Percentiles rank a stretch among this genome's conserved stretches.
Conservation (phyloP, 2,888 invertebrate species). For the Yponomeuta sedellus region DNA sequence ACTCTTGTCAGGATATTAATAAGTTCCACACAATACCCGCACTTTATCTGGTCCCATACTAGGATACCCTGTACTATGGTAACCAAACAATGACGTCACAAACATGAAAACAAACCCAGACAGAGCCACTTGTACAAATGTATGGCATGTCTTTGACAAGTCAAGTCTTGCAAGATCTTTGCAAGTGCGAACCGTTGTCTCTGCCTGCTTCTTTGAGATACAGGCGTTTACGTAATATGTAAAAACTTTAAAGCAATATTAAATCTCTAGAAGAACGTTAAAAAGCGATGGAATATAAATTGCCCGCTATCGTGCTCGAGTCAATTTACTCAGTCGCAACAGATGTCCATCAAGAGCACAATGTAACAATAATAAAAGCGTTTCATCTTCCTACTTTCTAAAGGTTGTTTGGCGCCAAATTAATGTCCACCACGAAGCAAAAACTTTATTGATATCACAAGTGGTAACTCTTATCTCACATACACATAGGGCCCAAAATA, state of each 20-base stretch:
- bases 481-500: neutral
- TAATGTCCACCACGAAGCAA: neutral
- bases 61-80: too few species aligned
- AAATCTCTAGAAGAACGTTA: neutral
- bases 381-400: neutral
- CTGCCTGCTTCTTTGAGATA: too few species aligned
- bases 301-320: neutral
- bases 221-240: too few species aligned
- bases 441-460: neutral
- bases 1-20: too few species aligned
- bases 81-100: too few species aligned
- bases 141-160: too few species aligned
- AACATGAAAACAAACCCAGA: too few species aligned
- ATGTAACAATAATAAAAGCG: neutral
- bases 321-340: neutral
- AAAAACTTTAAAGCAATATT: neutral
- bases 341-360: neutral
- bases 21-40: too few species aligned
- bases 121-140: too few species aligned
- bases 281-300: neutral
- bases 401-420: neutral
- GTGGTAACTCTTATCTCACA: neutral
- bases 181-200: too few species aligned
- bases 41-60: too few species aligned
- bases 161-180: too few species aligned